Percentiles rank a stretch among this genome's conserved stretches.
Conservation (phyloP, 2,888 invertebrate genomes). For the Watsonalla binaria region DNA sequence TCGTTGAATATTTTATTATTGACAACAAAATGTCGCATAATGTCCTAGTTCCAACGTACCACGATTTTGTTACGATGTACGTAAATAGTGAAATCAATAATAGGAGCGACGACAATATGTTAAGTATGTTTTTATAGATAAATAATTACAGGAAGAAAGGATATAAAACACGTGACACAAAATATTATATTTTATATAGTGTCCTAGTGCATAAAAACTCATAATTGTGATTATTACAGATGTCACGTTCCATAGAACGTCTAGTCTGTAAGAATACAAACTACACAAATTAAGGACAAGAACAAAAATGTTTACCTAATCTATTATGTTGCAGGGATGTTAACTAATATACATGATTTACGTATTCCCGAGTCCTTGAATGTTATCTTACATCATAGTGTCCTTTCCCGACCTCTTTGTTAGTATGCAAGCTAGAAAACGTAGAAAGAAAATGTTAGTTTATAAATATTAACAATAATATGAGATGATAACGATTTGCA, state of each 20-base stretch:
- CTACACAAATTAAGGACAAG: conserved; percentile 18
- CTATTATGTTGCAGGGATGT: conserved; percentile 39
- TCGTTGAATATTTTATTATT: conserved; percentile 29
- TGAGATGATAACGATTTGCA: neutral
- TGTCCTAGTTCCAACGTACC: conserved; percentile 11
- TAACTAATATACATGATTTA: conserved; percentile 39
- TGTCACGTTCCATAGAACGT: too few relatives aligned
- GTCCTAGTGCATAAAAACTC: too few relatives aligned
- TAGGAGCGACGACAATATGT: too few relatives aligned
- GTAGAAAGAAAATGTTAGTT: conserved; percentile 41
- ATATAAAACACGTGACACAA: too few relatives aligned
- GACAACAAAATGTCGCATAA: conserved; percentile 24
- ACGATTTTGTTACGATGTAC: conserved; percentile 1
- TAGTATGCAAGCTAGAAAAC: conserved; percentile 73
- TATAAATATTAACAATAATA: neutral
- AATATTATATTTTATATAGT: too few relatives aligned
- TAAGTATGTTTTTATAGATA: too few relatives aligned
- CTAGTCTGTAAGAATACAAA: conserved; percentile 5
- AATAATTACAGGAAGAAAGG: too few relatives aligned
- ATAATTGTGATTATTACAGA: too few relatives aligned
- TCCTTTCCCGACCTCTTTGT: conserved; percentile 63
- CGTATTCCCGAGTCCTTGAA: conserved; percentile 38
- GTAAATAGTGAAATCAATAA: too few relatives aligned
- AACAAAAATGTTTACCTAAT: conserved; percentile 53
- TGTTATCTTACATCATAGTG: conserved; percentile 73